Evolutionary conservation across 1,140 invertebrate species (phyloP).

Genomic region (Drosophila malerkotliana): DNA sequence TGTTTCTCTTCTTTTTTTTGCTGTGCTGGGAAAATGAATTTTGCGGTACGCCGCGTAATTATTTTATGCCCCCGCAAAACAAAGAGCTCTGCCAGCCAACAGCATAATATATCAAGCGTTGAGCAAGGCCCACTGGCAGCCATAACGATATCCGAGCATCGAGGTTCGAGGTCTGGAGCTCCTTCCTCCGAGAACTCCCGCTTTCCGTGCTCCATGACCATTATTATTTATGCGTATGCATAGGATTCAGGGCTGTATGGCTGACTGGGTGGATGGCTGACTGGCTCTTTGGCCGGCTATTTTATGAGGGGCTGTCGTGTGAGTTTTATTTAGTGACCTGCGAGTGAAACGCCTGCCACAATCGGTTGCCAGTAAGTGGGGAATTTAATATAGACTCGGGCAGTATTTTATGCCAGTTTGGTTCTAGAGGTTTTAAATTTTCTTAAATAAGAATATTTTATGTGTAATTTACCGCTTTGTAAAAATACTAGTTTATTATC

Average conservation of each 20-base stretch:
- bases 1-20: conserved; percentile 1
- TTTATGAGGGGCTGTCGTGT: conserved; percentile 25
- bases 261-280: background rate
- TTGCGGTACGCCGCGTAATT: conserved; percentile 78
- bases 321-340: conserved; percentile 43
- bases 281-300: conserved; percentile 9
- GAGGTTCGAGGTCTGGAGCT: background rate
- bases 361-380: conserved; percentile 2
- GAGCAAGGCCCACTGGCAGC: conserved; percentile 32
- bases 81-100: conserved; percentile 44
- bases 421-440: conserved; percentile 20
- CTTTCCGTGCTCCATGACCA: conserved; percentile 40
- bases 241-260: conserved; percentile 36
- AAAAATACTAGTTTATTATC: no score
- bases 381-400: conserved; percentile 28
- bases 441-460: conserved; percentile 11
- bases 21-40: conserved; percentile 66
- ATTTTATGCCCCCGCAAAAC: conserved; percentile 72
- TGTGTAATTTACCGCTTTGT: background rate
- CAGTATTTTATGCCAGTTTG: conserved; percentile 31
- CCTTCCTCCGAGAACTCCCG: conserved; percentile 3
- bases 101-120: conserved; percentile 53
- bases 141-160: conserved; percentile 17
- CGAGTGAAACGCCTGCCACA: conserved; percentile 25
- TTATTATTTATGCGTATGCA: conserved; percentile 79